phyloP scores from a whole-genome alignment of 1,140 invertebrate species.

The Brachionus sp. region DNA sequence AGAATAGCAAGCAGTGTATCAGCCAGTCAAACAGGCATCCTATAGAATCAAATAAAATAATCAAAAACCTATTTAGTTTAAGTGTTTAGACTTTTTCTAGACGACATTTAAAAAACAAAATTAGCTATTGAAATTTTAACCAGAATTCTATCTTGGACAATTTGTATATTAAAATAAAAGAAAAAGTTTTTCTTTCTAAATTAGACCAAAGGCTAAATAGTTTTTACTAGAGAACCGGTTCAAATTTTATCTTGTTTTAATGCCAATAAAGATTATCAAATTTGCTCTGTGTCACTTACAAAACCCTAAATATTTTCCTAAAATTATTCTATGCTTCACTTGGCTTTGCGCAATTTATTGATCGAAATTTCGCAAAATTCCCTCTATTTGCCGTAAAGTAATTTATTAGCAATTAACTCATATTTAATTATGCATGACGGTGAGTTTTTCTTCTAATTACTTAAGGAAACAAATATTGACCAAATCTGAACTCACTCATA shows the following conservation, averaged over 20 bases:
- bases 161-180: conserved; percentile 19
- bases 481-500: background rate
- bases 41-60: background rate
- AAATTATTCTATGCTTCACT: background rate
- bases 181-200: background rate
- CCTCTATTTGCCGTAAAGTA: background rate
- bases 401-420: background rate
- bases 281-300: background rate
- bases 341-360: background rate
- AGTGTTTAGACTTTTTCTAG: background rate
- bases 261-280: background rate
- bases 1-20: background rate
- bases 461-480: background rate
- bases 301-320: background rate
- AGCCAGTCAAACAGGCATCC: background rate
- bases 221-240: background rate
- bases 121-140: background rate
- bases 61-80: background rate
- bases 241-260: background rate
- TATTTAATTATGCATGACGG: background rate
- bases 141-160: conserved; percentile 30
- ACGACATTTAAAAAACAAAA: background rate
- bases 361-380: background rate
- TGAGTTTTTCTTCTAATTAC: background rate
- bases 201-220: background rate